Conservation (phyloP, 2,888 invertebrate genomes). For the Phorcus lineatus region DNA sequence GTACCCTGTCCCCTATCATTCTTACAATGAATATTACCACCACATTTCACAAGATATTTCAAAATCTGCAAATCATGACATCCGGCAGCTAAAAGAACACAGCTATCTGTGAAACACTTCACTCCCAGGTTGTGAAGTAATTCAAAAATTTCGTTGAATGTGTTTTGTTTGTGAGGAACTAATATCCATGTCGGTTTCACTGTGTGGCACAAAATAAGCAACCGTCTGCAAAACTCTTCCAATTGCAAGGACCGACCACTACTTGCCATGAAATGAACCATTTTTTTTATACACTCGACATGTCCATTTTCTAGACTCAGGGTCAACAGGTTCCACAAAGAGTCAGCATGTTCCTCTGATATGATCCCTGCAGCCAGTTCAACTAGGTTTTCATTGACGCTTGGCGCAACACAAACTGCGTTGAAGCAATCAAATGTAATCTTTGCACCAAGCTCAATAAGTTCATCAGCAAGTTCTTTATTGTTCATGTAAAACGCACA, state of each 20-base stretch:
- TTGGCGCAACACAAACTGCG: not conserved
- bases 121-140: not conserved
- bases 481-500: no score
- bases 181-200: not conserved
- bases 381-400: no score
- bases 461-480: no score
- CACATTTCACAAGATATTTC: not conserved
- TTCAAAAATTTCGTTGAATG: not conserved
- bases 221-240: not conserved
- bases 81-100: not conserved
- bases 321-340: no score
- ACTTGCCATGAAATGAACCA: not conserved
- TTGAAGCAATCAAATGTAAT: not conserved
- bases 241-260: not conserved
- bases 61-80: not conserved
- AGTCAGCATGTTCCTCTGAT: no score
- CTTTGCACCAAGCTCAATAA: not conserved
- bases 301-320: not conserved
- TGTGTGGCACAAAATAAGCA: not conserved
- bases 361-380: no score
- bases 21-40: not conserved
- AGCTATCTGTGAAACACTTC: not conserved
- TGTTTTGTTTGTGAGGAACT: no score
- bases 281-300: not conserved
- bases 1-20: not conserved